A percentile compares a stretch with the other conserved stretches of the same genome.
phyloP scores from a whole-genome alignment of 2,113 vertebrate species.

The Nanorana parkeri region DNA sequence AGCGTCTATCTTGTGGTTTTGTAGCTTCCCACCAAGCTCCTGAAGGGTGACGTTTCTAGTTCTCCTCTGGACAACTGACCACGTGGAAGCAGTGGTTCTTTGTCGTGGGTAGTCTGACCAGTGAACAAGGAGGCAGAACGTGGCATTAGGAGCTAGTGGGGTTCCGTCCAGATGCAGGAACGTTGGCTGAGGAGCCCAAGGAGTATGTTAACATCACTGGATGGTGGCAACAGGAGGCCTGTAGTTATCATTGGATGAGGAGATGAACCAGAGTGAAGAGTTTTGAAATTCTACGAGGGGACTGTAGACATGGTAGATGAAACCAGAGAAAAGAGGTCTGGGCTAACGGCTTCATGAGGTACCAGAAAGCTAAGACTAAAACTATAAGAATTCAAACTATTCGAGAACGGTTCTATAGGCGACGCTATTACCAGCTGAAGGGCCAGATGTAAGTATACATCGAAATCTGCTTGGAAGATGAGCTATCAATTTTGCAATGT shows the following conservation, averaged over 20 bases:
- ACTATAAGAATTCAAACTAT: too few species aligned
- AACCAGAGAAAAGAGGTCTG: too few species aligned
- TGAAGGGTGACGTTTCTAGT: constrained; percentile 10
- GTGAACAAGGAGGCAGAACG: constrained; percentile 12
- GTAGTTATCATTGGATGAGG: constrained; percentile 4
- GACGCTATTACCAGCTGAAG: too few species aligned
- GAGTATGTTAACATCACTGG: background rate
- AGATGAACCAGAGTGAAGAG: background rate
- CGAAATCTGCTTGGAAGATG: too few species aligned
- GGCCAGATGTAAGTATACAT: too few species aligned
- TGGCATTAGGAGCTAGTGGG: background rate
- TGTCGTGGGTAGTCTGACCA: constrained; percentile 4
- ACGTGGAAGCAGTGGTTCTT: background rate
- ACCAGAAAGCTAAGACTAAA: too few species aligned
- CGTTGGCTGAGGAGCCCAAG: background rate
- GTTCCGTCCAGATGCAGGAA: background rate
- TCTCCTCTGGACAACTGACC: background rate
- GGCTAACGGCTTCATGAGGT: too few species aligned
- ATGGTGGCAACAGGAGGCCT: background rate
- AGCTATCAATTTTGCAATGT: too few species aligned
- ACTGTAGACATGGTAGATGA: too few species aligned
- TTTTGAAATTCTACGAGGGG: too few species aligned
- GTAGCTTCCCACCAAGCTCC: background rate
- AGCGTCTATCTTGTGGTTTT: constrained; percentile 39
- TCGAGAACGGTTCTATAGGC: too few species aligned